Evolutionary conservation across 53 echinoderm and acorn worm species (phyloP).

Genomic region (Pentamera pediparva): DNA sequence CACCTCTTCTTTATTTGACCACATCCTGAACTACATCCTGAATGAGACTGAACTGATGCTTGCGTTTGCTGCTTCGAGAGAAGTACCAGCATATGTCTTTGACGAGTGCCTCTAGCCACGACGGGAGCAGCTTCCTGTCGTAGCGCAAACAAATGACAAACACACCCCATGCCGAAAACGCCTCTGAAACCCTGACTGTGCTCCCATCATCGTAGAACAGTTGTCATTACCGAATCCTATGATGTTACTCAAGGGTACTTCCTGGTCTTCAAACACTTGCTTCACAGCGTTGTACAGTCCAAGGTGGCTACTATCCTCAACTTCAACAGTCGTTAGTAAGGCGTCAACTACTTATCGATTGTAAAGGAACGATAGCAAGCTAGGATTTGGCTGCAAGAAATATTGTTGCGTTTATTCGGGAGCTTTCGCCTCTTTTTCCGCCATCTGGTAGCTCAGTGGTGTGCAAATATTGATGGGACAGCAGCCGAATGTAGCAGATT

Average conservation of each 20-base stretch:
- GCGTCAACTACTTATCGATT: not conserved
- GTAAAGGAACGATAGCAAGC: not conserved
- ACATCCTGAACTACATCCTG: not conserved
- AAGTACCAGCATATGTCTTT: conserved; percentile 27
- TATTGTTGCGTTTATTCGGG: not conserved
- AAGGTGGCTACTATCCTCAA: not conserved
- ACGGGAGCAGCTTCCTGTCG: not conserved
- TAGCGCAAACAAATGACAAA: conserved; percentile 23
- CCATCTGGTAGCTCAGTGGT: no score
- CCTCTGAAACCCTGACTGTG: conserved; percentile 3
- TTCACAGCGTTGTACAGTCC: conserved; percentile 18
- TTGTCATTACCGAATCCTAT: conserved; percentile 16
- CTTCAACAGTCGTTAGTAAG: conserved; percentile 7
- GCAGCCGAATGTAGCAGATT: no score
- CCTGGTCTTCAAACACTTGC: not conserved
- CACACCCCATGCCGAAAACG: conserved; percentile 25
- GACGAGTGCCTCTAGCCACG: conserved; percentile 14
- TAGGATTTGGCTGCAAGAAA: not conserved
- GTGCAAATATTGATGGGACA: no score
- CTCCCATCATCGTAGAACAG: conserved; percentile 25
- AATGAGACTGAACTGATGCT: not conserved
- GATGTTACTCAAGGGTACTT: not conserved
- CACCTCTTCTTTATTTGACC: not conserved
- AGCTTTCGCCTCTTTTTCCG: no score
- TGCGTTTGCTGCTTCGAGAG: conserved; percentile 14